Evolutionary conservation across 2,797 vertebrate species (phyloP).

Genomic region (Centropyge bicolor): DNA sequence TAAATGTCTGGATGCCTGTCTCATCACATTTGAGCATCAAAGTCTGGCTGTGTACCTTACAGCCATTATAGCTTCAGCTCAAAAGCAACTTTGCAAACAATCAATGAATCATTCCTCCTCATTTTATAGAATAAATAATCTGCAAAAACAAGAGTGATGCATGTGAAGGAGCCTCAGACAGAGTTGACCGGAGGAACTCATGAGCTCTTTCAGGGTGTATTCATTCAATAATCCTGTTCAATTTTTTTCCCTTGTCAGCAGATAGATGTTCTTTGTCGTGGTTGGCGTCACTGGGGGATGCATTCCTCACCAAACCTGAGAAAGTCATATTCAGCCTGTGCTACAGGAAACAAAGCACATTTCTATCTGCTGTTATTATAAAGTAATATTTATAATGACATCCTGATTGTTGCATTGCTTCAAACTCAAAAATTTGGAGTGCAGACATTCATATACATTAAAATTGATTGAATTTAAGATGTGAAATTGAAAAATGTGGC

Average conservation of each 20-base stretch:
- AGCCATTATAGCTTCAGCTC: neutral
- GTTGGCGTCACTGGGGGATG: constrained; percentile 67
- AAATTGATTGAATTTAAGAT: neutral
- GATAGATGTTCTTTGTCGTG: constrained; percentile 79
- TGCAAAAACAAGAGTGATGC: constrained; percentile 3
- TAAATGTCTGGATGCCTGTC: no score
- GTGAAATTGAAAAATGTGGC: constrained; percentile 9
- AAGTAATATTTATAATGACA: constrained; percentile 38
- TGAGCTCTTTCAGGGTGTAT: constrained; percentile 77
- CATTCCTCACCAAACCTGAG: constrained; percentile 69
- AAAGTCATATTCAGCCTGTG: constrained; percentile 69
- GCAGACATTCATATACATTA: neutral
- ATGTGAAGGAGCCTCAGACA: constrained; percentile 17
- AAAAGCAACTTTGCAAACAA: neutral
- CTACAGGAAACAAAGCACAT: constrained; percentile 58
- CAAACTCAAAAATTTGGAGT: constrained; percentile 1
- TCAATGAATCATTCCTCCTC: neutral
- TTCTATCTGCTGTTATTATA: constrained; percentile 43
- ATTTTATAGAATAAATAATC: neutral
- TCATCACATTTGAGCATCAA: constrained; percentile 2
- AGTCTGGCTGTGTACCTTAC: neutral
- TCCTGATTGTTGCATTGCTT: constrained; percentile 27
- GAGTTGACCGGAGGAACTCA: constrained; percentile 35
- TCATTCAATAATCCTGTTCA: constrained; percentile 84
- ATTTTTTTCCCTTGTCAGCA: constrained; percentile 89